Base-by-base conservation (phyloP, 1,140 invertebrate species). In the Patella vulgata region DNA sequence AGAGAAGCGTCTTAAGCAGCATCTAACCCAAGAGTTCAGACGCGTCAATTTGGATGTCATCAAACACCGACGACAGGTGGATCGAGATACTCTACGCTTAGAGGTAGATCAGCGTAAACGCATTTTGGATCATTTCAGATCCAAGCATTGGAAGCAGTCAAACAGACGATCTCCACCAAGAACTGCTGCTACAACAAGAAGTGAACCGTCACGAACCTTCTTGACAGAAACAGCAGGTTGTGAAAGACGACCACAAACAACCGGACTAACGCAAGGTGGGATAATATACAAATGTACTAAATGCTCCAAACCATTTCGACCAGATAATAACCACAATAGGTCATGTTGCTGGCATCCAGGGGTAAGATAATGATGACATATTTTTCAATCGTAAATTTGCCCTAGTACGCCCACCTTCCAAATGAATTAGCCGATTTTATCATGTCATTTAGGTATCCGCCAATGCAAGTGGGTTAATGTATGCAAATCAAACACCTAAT, bases 311-410 rank as follows among this genome's bases (percentile, higher is more conserved):
- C 48, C 44, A 25, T 77, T 70, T 58, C 53, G 62, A 19, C 36
- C 60, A 19, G 58, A 59, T 19, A 36, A 40, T 9, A 77, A 77
- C 55, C 60, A 59, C 17, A 19, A 53, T 23, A 46, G 19, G 11
- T 54, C 75, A 1, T 77, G 75, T 51, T 48, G 60, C n/a, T 77
- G 73, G 73, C 75, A 77, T 50, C 27, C 44, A 25, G 75, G 75
- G 63, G 75, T 77, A 60, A 53, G 73, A 64, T n/a, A 36, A 1
- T 47, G n/a, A n/a, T n/a, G n/a, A n/a, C n/a, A n/a, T n/a, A n/a
- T n/a, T n/a, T n/a, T n/a, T n/a, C n/a, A n/a, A n/a, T n/a, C n/a
- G n/a, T n/a, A n/a, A n/a, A n/a, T n/a, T n/a, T n/a, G n/a, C n/a
- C n/a, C n/a, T n/a, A n/a, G n/a, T n/a, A n/a, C n/a, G n/a, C n/a